Conservation (phyloP, 2,113 vertebrate genomes). For the Geococcyx californianus region DNA sequence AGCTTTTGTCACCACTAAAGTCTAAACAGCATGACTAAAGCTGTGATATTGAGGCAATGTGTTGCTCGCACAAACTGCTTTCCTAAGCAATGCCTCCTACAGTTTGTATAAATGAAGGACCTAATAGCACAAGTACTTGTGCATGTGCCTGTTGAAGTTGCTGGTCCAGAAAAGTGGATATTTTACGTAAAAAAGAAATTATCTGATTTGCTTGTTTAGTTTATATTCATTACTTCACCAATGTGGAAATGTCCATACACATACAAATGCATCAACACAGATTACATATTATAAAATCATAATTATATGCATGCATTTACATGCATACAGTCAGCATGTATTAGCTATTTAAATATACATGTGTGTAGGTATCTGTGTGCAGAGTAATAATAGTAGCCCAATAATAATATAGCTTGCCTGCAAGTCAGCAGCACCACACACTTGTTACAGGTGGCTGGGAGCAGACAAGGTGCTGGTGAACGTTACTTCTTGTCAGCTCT, state of each 20-base stretch:
- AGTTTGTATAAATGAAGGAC: not conserved
- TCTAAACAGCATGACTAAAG: conserved; percentile 44
- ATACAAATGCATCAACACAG: not conserved
- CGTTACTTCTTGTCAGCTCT: not conserved
- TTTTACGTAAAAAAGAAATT: not conserved
- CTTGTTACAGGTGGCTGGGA: not conserved
- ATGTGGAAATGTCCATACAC: rapidly evolving
- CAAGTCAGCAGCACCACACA: not conserved
- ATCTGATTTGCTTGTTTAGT: not conserved
- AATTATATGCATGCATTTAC: not conserved
- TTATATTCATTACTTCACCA: not conserved
- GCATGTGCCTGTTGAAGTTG: not conserved
- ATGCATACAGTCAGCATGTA: not conserved
- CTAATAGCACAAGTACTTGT: not conserved
- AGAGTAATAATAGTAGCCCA: not conserved
- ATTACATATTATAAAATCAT: not conserved
- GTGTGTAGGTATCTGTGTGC: not conserved
- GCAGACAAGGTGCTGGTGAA: not conserved
- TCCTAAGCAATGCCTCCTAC: conserved; percentile 34
- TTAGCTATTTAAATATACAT: not conserved
- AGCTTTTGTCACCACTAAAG: conserved; percentile 41
- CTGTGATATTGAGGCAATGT: conserved; percentile 22
- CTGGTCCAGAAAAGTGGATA: not conserved
- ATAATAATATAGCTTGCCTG: not conserved
- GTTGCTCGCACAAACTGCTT: not conserved